A percentile compares a stretch with the other conserved stretches of the same genome.
These are phyloP conservation scores for Ethmia dodecea DNA, from an alignment of 2,888 invertebrate genomes.

Conservation along the genomic window DNA sequence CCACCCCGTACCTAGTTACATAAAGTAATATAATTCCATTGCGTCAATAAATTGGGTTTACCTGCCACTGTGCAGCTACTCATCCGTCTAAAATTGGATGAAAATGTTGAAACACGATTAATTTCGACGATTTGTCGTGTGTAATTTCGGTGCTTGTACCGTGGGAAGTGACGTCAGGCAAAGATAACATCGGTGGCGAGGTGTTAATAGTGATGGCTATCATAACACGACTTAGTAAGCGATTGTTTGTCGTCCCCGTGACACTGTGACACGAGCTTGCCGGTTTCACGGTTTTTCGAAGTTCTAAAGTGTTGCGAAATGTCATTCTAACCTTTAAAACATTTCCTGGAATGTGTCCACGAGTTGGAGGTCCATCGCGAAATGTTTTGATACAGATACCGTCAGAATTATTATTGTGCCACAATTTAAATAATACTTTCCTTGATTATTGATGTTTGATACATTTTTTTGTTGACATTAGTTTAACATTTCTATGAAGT, in stretches of 20 bases:
- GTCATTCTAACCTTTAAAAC: no score
- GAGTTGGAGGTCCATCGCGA: no score
- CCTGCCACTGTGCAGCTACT: background rate
- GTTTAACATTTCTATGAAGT: no score
- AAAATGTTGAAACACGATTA: background rate
- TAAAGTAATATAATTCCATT: slow-evolving; percentile 2
- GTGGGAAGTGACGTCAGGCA: slow-evolving; percentile 20
- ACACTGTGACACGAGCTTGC: slow-evolving; percentile 11
- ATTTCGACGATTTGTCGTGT: slow-evolving; percentile 4
- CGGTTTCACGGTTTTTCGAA: no score
- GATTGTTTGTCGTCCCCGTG: slow-evolving; percentile 35
- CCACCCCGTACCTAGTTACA: slow-evolving; percentile 1
- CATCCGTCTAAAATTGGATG: slow-evolving; percentile 3
- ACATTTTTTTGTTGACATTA: no score
- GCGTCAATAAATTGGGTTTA: slow-evolving; percentile 2
- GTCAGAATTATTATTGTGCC: no score
- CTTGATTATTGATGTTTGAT: no score
- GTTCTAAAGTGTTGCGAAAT: no score
- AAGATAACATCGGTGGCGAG: slow-evolving; percentile 28
- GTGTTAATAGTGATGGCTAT: slow-evolving; percentile 32
- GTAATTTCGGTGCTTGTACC: slow-evolving; percentile 10
- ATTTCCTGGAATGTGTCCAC: no score
- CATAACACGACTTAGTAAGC: slow-evolving; percentile 30
- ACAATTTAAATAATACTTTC: no score
- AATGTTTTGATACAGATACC: no score